Evolutionary conservation across 2,797 vertebrate species (phyloP), one percentile per base, ranked within the genome.

Genomic region (Phrynocephalus vlangalii): DNA sequence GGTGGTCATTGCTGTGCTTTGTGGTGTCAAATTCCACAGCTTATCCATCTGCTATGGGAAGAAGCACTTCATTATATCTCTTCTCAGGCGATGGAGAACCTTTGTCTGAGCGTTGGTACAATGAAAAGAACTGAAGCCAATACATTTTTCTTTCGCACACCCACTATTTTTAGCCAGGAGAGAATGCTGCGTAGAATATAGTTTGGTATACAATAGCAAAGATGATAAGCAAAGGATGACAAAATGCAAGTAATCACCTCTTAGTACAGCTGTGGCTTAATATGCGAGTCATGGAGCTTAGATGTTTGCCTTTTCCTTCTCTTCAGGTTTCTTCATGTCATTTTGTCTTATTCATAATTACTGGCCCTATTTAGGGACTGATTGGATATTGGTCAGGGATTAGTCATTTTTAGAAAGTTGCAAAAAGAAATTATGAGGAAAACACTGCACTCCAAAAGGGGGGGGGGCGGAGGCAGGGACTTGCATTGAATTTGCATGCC

Each of bases 341-440:
- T 26, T 86, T 48, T 73, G 30, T n/a, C 30, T 28, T 13, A 60
- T 24, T 73, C 26, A 15, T 24, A 63, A 63, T 81, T 60, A 44
- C 5, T 44, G 24, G 22, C 6, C 26, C 18, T 11, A 28, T 86
- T 73, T 73, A 66, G 28, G 24, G 70, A 81, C 13, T 63, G 72
- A 33, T 71, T 86, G 56, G 48, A 38, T 50, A 38, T 28, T 44
- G n/a, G 10, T 10, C 33, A 78, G 3, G 52, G 26, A 50, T 85
- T 68, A 60, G 22, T 52, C 48, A 79, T 79, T 79, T 85, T 78
- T 50, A 68, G 44, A 78, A 68, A 67, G 28, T 78, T 85, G 30
- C 68, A 68, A 85, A 72, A 63, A 15, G 38, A 44, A 44, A 33
- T 2, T 2, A 71, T n/a, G 38, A 50, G 70, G 24, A 81, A 73